Percentiles rank a stretch among this genome's conserved stretches.
phyloP scores from a whole-genome alignment of 2,888 invertebrate genomes.

The Ceriagrion tenellum region DNA sequence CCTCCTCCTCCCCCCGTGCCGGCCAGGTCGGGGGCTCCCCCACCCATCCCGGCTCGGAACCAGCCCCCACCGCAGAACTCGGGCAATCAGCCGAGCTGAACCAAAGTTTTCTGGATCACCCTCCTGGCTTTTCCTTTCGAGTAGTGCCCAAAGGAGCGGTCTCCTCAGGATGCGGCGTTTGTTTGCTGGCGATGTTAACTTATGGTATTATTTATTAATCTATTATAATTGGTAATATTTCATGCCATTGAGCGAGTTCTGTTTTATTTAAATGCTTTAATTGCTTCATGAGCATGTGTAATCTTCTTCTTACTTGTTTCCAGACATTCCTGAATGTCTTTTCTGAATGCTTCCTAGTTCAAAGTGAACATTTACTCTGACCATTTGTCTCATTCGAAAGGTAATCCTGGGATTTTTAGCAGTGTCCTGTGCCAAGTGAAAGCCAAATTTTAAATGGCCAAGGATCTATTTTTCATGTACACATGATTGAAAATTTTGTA shows the following conservation, averaged over 20 bases:
- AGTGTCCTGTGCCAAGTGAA: background rate
- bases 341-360: background rate
- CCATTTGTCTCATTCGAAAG: background rate
- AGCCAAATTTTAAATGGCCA: background rate
- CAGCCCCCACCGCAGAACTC: background rate
- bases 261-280: background rate
- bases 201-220: background rate
- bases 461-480: background rate
- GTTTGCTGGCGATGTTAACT: background rate
- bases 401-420: background rate
- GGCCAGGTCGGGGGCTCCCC: slow-evolving; percentile 78
- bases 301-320: background rate
- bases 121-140: background rate
- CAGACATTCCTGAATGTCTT: background rate
- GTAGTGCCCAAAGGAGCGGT: background rate
- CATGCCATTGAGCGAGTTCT: background rate
- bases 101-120: background rate
- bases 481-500: background rate
- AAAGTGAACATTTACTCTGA: background rate
- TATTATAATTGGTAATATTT: background rate
- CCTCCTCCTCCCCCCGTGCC: slow-evolving; percentile 81
- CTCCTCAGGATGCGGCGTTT: background rate
- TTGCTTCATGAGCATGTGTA: background rate
- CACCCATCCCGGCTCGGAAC: slow-evolving; percentile 73
- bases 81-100: slow-evolving; percentile 29